phyloP scores from a whole-genome alignment of 2,797 vertebrate species.

The Sciaenops ocellatus region DNA sequence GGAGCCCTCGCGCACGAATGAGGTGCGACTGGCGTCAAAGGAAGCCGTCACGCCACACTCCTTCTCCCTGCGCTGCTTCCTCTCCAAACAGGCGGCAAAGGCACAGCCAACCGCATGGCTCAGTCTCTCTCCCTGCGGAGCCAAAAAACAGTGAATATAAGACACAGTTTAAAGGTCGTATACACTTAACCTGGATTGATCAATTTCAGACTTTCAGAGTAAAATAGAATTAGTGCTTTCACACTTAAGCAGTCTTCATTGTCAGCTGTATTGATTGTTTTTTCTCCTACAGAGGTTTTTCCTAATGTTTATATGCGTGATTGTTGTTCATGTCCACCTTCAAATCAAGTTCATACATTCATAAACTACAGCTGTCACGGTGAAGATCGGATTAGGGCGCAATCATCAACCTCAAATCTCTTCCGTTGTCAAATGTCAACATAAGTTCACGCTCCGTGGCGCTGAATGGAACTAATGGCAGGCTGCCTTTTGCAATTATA shows the following conservation, averaged over 20 bases:
- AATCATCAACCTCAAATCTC: conserved; percentile 21
- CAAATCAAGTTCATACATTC: neutral
- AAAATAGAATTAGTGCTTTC: neutral
- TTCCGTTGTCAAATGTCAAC: conserved; percentile 20
- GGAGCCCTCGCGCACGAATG: conserved; percentile 92
- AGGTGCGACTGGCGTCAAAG: conserved; percentile 93
- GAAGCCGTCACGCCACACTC: conserved; percentile 94
- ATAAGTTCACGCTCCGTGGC: neutral
- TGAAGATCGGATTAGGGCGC: conserved; percentile 6
- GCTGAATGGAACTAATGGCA: conserved; percentile 24
- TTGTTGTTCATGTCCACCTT: neutral
- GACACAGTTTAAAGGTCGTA: neutral
- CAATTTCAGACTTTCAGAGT: neutral
- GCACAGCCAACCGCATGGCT: conserved; percentile 95
- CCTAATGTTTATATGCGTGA: neutral
- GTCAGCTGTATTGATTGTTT: neutral
- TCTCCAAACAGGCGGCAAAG: conserved; percentile 93
- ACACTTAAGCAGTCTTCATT: neutral
- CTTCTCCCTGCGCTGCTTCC: conserved; percentile 93
- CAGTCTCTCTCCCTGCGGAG: conserved; percentile 90
- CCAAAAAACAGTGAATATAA: neutral
- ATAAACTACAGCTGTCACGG: neutral
- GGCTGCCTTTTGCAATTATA: neutral
- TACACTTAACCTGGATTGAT: neutral
- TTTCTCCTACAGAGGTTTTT: neutral